phyloP scores from a whole-genome alignment of 2,797 vertebrate species.

The Muraenolepis orangiensis region DNA sequence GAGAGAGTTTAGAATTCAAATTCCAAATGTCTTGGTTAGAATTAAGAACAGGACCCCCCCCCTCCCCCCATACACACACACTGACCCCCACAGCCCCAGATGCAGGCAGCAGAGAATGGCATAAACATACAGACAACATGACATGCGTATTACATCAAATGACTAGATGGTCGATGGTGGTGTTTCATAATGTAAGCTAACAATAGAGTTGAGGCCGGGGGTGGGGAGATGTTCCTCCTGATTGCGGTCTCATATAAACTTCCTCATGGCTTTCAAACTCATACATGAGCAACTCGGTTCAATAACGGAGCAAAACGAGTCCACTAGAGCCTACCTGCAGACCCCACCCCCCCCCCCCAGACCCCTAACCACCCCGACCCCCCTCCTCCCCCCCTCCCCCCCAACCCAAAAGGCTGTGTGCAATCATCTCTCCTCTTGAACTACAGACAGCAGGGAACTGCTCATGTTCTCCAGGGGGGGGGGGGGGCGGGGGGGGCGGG shows the following conservation, averaged over 20 bases:
- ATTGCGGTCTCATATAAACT: constrained; percentile 29
- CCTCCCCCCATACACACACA: not conserved
- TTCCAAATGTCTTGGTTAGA: not conserved
- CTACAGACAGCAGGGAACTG: constrained; percentile 24
- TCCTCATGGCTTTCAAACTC: constrained; percentile 2
- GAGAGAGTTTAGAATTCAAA: not conserved
- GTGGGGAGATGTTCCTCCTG: constrained; percentile 8
- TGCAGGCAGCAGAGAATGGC: not conserved
- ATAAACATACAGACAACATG: not conserved
- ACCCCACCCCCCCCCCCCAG: not conserved
- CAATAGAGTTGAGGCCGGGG: not conserved
- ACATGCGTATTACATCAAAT: not conserved
- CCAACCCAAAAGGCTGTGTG: not conserved
- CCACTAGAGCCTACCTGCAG: too few species aligned
- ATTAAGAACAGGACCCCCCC: not conserved
- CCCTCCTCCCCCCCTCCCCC: constrained; percentile 8
- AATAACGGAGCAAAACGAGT: constrained; percentile 34
- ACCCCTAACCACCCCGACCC: too few species aligned
- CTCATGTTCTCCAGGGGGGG: constrained; percentile 35
- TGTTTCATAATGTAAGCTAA: constrained; percentile 30
- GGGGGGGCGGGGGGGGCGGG: too few species aligned
- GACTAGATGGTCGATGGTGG: not conserved
- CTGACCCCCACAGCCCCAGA: not conserved
- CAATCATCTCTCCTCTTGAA: constrained; percentile 21
- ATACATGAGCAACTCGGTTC: constrained; percentile 13